Base-by-base conservation (phyloP, 2,888 invertebrate genomes). In the Mycalesis mineus region DNA sequence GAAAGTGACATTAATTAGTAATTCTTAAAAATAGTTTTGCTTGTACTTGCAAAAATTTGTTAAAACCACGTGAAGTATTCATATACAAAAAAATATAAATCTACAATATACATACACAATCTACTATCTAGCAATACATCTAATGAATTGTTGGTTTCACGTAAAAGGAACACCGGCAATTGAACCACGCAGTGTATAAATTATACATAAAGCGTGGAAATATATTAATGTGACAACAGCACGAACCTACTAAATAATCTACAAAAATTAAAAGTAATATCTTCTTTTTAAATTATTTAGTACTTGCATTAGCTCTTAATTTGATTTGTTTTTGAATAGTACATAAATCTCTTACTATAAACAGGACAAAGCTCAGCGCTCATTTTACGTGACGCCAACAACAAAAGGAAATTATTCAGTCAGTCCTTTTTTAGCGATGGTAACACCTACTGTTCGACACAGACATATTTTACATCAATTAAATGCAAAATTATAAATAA, bases 401-500 rank as follows among this genome's bases (percentile, higher is more conserved):
- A 11, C 29, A 65, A 68, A 70, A 68, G 62, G 66, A 70, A 69
- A 66, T 63, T 63, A 59, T 64, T 80, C 78, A 78, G 80, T 78
- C 78, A 75, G 76, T 72, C 72, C 63, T 67, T 71, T 22, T 45
- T 69, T 74, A 73, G 71, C 70, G 74, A 68, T 82, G 85, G 86
- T 86, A 86, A 88, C 85, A 78, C 66, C 67, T 65, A 66, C 67
- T 65, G 68, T 65, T 65, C 71, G 72, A 76, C 67, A 68, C 68
- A 70, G 48, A 52, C 51, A 44, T 57, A 40, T 55, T 61, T 65
- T 65, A 67, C 68, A 65, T 63, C 64, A 71, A 70, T 69, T 78
- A 80, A 81, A 84, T 81, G 82, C 83, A 69, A 71, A 75, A 74
- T 70, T 72, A 81, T 79, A 80, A 79, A 82, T 79, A 81, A 71